phyloP scores from a whole-genome alignment of 2,113 vertebrate genomes.

The Eidolon helvum region DNA sequence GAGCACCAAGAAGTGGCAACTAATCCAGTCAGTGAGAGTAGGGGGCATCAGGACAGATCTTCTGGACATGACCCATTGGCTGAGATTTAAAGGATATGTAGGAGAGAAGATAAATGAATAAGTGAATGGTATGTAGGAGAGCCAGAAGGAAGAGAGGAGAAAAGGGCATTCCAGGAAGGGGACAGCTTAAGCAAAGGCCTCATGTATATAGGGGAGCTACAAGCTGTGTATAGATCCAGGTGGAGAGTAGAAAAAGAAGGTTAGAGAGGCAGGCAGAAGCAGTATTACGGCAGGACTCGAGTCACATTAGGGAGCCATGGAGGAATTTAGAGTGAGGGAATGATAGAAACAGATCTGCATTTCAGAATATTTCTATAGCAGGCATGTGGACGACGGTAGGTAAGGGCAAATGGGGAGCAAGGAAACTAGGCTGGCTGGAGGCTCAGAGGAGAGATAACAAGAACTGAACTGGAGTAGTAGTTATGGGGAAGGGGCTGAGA shows the following conservation, averaged over 20 bases:
- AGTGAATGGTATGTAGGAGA: neutral
- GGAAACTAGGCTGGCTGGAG: neutral
- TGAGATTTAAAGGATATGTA: neutral
- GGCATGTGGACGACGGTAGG: neutral
- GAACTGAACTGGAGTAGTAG: neutral
- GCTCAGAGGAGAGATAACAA: neutral
- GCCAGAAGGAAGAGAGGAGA: neutral
- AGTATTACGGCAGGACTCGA: neutral
- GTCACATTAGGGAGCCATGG: neutral
- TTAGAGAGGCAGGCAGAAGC: neutral
- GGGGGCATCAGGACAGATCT: neutral
- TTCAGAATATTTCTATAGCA: neutral
- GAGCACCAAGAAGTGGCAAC: neutral
- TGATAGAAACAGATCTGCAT: neutral
- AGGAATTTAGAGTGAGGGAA: neutral
- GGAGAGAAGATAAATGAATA: neutral
- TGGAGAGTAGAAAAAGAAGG: neutral
- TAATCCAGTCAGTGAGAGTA: neutral
- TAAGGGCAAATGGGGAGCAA: neutral
- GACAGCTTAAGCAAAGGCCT: neutral
- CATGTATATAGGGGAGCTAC: neutral
- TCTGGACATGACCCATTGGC: neutral
- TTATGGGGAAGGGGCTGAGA: neutral
- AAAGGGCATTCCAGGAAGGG: neutral
- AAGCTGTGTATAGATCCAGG: neutral